Base-by-base conservation (phyloP, 64 coral and sea anemone species). In the Actinia tenebrosa region DNA sequence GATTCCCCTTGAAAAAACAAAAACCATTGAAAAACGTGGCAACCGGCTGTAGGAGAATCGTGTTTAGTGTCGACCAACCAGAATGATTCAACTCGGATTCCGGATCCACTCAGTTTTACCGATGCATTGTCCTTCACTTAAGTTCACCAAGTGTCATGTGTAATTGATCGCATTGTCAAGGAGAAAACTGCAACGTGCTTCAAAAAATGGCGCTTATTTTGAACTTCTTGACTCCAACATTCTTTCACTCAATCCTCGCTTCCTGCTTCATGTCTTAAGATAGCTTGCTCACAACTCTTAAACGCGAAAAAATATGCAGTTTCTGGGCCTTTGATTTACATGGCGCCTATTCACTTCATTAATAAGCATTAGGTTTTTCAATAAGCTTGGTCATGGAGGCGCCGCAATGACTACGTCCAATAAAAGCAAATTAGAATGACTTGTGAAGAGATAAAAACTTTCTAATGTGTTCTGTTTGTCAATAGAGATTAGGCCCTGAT, bases 361-460 rank as follows among this genome's bases (percentile, higher is more conserved):
- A 91, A 79, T 45, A 91, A 80, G 83, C 86, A 91, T 91, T 71
- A 85, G 71, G 53, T 84, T 19, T 79, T 91, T 45, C 84, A 86
- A 78, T 52, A 60, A 44, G 66, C 30, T 20, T 84, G 30, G 89
- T 53, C 89, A 60, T 3, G 10, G 5, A 56, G 89, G 89, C 89
- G 89, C 89, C 89, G 26, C 18, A 11, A 18, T 20, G 60, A 43
- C 71, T 62, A 44, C 68, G 19, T 81, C 37, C 25, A 63, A 91
- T 86, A 91, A 86, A 89, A 81, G 79, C 79, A 53, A 81, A 81
- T 81, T 81, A 81, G 45, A 52, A 81, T 81, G 79, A 37, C 79
- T 81, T 81, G 45, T 37, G 50, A 81, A 20, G 19, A 81, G 79
- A 81, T 81, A 81, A 81, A 79, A 81, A 81, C 43, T 50, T 53